Percentiles rank a stretch among this genome's conserved stretches.
Evolutionary conservation across 2,113 vertebrate species (phyloP).

Genomic region (Chionodraco myersi): DNA sequence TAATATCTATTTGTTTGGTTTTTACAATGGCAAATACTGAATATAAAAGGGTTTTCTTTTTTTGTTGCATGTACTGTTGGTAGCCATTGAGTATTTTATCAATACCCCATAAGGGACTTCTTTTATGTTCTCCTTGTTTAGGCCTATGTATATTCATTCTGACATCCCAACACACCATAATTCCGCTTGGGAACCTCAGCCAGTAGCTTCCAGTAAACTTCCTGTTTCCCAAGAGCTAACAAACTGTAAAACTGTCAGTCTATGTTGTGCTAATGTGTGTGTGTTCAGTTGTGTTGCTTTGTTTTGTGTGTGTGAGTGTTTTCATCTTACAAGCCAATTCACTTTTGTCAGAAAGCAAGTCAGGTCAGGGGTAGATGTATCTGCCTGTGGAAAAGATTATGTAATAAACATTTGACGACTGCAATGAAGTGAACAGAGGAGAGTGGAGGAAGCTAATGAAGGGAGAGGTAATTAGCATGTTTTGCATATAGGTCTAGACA

Average conservation of each 20-base stretch:
- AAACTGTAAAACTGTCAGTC: slow-evolving; percentile 7
- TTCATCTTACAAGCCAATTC: neutral
- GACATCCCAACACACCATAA: neutral
- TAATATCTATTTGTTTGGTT: no score
- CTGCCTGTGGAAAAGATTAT: neutral
- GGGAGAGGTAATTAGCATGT: slow-evolving; percentile 14
- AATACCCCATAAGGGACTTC: neutral
- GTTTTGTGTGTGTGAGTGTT: slow-evolving; percentile 15
- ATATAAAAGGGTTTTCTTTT: no score
- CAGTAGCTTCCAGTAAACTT: slow-evolving; percentile 22
- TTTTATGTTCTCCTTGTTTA: neutral
- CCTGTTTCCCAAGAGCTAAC: slow-evolving; percentile 44
- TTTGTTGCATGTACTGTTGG: no score
- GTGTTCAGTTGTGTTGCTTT: slow-evolving; percentile 5
- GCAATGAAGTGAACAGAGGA: no score
- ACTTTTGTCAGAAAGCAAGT: slow-evolving; percentile 14
- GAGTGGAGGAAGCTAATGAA: neutral
- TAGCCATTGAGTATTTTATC: neutral
- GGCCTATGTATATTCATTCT: neutral
- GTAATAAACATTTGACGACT: slow-evolving; percentile 13
- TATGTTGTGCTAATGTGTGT: neutral
- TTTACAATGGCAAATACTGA: no score
- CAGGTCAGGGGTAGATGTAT: neutral
- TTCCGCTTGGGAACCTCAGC: slow-evolving; percentile 18
- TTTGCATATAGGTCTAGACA: slow-evolving; percentile 3